Evolutionary conservation across 2,113 vertebrate species (phyloP).

Genomic region (Sclerurus mexicanus): DNA sequence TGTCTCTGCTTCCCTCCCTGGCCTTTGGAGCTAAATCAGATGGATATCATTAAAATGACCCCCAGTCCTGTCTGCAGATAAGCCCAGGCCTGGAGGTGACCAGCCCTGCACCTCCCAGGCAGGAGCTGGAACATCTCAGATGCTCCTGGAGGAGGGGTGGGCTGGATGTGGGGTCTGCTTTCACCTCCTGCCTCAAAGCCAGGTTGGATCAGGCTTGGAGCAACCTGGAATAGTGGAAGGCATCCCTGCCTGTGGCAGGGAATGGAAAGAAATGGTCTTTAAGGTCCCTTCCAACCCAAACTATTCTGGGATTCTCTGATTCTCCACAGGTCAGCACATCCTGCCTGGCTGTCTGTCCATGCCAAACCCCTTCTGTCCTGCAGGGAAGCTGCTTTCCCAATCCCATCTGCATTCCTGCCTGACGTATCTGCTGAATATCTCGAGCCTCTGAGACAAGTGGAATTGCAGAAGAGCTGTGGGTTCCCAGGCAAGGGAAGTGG

Average conservation of each 20-base stretch:
- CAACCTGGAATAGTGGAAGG: background rate
- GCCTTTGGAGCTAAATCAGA: background rate
- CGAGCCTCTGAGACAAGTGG: background rate
- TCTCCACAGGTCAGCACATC: background rate
- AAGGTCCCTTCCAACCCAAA: background rate
- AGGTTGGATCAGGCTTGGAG: background rate
- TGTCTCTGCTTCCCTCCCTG: background rate
- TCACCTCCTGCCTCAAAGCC: background rate
- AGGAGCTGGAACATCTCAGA: background rate
- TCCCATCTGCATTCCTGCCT: background rate
- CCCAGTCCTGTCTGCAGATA: background rate
- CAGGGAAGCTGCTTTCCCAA: background rate
- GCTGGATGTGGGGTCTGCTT: background rate
- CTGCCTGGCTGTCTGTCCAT: background rate
- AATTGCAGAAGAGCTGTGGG: background rate
- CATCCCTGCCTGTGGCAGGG: background rate
- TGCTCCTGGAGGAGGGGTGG: background rate
- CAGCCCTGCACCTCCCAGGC: background rate
- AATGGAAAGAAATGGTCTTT: background rate
- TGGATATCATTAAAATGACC: background rate
- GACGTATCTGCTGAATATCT: background rate
- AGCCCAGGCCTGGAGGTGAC: background rate
- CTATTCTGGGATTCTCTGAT: background rate
- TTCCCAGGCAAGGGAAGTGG: background rate
- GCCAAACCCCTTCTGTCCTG: background rate